Percentiles rank a stretch among this genome's conserved stretches.
phyloP scores from a whole-genome alignment of 2,113 vertebrate genomes.

The Oxygymnocypris stewartii region DNA sequence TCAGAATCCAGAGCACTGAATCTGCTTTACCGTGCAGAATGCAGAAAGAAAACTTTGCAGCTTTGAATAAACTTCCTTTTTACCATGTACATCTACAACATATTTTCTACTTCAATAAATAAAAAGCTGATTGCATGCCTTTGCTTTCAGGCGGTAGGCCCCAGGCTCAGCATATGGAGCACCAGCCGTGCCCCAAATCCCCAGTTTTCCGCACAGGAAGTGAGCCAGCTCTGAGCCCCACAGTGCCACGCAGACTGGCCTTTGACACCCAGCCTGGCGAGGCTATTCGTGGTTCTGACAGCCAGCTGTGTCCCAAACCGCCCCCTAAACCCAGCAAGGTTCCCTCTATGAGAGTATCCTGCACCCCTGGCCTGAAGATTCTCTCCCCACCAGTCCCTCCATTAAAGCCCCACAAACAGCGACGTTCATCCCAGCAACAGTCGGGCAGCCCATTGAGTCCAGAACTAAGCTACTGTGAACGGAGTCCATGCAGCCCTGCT shows the following conservation, averaged over 20 bases:
- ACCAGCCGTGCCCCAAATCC: slow-evolving; percentile 76
- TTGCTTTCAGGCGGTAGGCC: slow-evolving; percentile 78
- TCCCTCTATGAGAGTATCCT: slow-evolving; percentile 68
- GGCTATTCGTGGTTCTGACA: slow-evolving; percentile 89
- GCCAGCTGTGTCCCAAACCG: slow-evolving; percentile 90
- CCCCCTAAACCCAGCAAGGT: slow-evolving; percentile 96
- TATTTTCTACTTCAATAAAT: neutral
- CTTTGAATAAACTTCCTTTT: neutral
- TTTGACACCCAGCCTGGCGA: slow-evolving; percentile 76
- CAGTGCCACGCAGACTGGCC: slow-evolving; percentile 74
- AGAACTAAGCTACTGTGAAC: slow-evolving; percentile 78
- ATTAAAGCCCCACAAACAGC: slow-evolving; percentile 82
- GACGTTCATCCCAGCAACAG: slow-evolving; percentile 48
- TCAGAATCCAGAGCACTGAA: slow-evolving; percentile 23
- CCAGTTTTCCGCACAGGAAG: slow-evolving; percentile 93
- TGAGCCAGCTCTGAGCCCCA: slow-evolving; percentile 89
- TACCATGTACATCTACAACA: neutral
- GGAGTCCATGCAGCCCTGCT: slow-evolving; percentile 67
- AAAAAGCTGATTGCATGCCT: neutral
- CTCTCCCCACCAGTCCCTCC: slow-evolving; percentile 67
- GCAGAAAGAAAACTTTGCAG: slow-evolving; percentile 7
- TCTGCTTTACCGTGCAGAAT: slow-evolving; percentile 15
- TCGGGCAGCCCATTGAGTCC: slow-evolving; percentile 43
- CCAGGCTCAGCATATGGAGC: slow-evolving; percentile 71
- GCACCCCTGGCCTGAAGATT: slow-evolving; percentile 65